These are phyloP conservation scores for Ophonus ardosiacus DNA, from an alignment of 2,888 invertebrate species.

Conservation along the genomic window DNA sequence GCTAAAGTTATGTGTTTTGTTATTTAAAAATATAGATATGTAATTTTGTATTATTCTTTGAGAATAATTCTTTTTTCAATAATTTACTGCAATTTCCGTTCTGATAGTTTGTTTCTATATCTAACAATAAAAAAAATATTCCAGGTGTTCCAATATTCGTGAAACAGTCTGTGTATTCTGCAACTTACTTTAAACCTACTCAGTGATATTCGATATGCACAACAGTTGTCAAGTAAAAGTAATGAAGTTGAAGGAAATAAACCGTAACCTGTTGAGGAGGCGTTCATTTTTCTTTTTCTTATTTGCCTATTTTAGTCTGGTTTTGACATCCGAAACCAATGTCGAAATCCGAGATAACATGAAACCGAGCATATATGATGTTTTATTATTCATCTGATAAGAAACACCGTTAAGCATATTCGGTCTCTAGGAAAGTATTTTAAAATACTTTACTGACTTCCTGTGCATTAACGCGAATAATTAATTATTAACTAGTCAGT, in stretches of 20 bases:
- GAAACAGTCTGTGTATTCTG: no score
- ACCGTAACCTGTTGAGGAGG: neutral
- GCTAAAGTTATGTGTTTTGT: no score
- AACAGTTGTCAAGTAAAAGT: neutral
- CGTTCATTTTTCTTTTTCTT: neutral
- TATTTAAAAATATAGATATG: no score
- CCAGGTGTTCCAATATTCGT: no score
- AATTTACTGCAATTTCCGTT: no score
- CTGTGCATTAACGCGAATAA: constrained; percentile 15
- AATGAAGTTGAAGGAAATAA: no score
- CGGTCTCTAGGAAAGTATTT: neutral
- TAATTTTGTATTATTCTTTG: no score
- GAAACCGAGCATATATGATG: constrained; percentile 4
- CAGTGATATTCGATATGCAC: no score
- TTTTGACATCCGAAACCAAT: constrained; percentile 28
- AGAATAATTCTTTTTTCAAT: no score
- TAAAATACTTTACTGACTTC: constrained; percentile 10
- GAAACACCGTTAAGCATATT: constrained; percentile 14
- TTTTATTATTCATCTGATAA: constrained; percentile 30
- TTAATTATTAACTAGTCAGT: constrained; percentile 8
- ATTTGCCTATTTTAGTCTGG: constrained; percentile 20
- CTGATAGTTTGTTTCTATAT: no score
- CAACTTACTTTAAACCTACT: no score
- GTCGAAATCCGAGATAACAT: constrained; percentile 9
- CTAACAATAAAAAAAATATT: no score